Percentiles rank a stretch among this genome's conserved stretches.
Evolutionary conservation across 64 coral and sea anemone species (phyloP).

Genomic region (Dendronephthya gigantea): DNA sequence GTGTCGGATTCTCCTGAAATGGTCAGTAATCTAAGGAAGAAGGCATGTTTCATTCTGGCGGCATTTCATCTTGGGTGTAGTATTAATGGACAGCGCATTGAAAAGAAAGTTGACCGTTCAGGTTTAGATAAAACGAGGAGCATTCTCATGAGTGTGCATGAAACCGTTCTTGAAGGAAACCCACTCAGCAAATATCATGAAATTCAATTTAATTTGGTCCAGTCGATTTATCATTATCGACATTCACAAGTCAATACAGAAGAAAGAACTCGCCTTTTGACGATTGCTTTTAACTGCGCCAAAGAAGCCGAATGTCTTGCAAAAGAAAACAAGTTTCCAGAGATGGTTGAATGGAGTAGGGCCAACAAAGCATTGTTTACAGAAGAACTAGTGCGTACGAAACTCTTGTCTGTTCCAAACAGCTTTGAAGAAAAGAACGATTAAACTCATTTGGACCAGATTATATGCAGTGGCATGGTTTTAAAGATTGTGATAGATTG

Average conservation of each 20-base stretch:
- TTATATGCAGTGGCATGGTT: too few species aligned
- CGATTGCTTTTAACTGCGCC: neutral
- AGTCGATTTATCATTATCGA: neutral
- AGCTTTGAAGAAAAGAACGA: neutral
- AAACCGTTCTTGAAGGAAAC: neutral
- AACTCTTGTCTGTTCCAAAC: neutral
- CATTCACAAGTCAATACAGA: neutral
- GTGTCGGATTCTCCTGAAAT: neutral
- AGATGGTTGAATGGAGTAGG: neutral
- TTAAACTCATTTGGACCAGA: neutral
- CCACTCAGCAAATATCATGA: neutral
- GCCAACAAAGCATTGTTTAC: neutral
- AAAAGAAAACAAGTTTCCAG: neutral
- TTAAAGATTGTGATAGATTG: too few species aligned
- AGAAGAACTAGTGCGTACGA: neutral
- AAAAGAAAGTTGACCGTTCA: neutral
- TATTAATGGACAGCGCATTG: neutral
- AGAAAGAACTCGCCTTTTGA: neutral
- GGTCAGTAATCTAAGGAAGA: neutral
- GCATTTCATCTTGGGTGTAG: neutral
- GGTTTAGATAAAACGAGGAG: neutral
- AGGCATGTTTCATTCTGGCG: neutral
- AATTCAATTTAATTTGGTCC: neutral
- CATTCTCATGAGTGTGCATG: neutral
- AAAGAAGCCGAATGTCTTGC: neutral